Evolutionary conservation across 2,888 invertebrate species (phyloP).

Genomic region (Trichogramma dendrolimi): DNA sequence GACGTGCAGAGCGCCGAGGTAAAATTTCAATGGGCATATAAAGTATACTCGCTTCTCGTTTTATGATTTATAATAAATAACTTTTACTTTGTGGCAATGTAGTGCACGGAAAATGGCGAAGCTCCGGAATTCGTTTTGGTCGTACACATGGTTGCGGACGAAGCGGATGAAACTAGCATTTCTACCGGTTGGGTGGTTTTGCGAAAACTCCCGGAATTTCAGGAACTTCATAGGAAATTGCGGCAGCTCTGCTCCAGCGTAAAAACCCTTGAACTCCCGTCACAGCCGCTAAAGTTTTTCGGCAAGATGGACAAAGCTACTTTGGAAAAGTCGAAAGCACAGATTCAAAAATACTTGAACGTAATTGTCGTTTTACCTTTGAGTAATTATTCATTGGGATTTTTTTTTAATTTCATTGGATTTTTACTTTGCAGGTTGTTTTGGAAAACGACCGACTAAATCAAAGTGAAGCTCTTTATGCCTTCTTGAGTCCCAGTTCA

Average conservation of each 20-base stretch:
- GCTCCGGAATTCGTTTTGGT: constrained; percentile 73
- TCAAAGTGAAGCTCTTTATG: constrained; percentile 84
- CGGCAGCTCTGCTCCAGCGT: constrained; percentile 77
- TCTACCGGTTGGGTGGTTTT: constrained; percentile 68
- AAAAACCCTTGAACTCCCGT: constrained; percentile 77
- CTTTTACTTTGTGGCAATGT: constrained; percentile 20
- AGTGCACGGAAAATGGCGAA: constrained; percentile 64
- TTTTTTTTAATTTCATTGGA: constrained; percentile 8
- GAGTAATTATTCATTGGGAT: constrained; percentile 4
- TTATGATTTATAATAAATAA: constrained; percentile 5
- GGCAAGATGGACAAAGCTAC: constrained; percentile 77
- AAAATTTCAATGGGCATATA: constrained; percentile 30
- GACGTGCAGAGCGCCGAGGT: constrained; percentile 80
- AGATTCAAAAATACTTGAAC: constrained; percentile 82
- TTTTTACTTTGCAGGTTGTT: constrained; percentile 61
- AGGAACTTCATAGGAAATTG: constrained; percentile 79
- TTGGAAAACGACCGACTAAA: constrained; percentile 81
- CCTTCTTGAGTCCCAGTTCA: constrained; percentile 87
- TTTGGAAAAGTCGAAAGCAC: constrained; percentile 75
- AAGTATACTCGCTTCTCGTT: constrained; percentile 1
- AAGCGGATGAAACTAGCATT: constrained; percentile 58
- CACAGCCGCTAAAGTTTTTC: constrained; percentile 77
- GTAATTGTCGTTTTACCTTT: constrained; percentile 51
- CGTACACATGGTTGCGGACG: constrained; percentile 70
- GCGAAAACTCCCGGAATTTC: constrained; percentile 61